Evolutionary conservation across 2,797 vertebrate species (phyloP).

Genomic region (Varecia variegata): DNA sequence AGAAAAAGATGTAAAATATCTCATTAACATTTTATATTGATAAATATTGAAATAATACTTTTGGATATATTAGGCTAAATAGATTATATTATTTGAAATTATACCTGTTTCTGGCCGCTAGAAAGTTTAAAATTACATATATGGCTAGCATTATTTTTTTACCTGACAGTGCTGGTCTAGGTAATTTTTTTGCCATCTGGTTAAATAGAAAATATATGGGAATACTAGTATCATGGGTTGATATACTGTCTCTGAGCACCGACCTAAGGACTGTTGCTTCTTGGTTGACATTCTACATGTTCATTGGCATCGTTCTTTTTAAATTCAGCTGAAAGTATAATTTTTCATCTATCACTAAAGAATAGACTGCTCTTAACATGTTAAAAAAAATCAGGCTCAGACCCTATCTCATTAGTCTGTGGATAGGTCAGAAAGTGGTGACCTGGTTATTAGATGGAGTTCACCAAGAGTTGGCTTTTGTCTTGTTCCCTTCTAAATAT

Average conservation of each 20-base stretch:
- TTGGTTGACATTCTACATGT: neutral
- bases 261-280: neutral
- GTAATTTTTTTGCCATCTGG: constrained; percentile 37
- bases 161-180: neutral
- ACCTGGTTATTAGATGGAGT: neutral
- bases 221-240: neutral
- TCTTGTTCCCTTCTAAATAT: neutral
- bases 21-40: neutral
- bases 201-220: constrained; percentile 35
- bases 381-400: neutral
- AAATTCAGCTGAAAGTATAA: neutral
- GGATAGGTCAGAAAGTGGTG: neutral
- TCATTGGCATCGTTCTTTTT: neutral
- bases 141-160: neutral
- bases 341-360: constrained; percentile 5
- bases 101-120: neutral
- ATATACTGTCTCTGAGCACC: neutral
- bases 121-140: neutral
- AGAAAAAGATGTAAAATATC: neutral
- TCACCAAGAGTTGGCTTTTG: neutral
- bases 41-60: constrained; percentile 27
- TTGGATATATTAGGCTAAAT: neutral
- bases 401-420: neutral
- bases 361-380: constrained; percentile 2
- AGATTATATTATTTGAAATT: neutral